Base-by-base conservation (phyloP, 2,797 vertebrate species). In the Microctenopoma lineatum region DNA sequence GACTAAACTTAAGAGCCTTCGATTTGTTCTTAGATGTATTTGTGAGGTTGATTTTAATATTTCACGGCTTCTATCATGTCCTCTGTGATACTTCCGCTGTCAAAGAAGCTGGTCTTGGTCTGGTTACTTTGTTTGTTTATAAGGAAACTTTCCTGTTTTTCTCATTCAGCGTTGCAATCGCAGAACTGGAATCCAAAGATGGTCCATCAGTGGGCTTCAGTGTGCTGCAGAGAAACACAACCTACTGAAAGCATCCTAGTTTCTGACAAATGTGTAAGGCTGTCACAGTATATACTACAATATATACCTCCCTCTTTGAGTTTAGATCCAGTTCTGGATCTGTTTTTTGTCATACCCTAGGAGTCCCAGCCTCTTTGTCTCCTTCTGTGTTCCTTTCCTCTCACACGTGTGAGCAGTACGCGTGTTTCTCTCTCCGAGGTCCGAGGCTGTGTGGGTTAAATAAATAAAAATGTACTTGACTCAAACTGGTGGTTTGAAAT, bases 1-100 rank as follows among this genome's bases (percentile, higher is more conserved):
- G 18, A 54, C 18, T 29, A 2, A 15, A 14, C 41, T 48, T 5
- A 47, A 7, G n/a, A 9, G 3, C 18, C 47, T 45, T 50, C 6
- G 14, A 63, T 46, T 64, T 71, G 1, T 8, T 41, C 38, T 70
- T 5, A 64, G 52, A 46, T 13, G 6, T 29, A 11, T 41, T 39
- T 25, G 6, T 16, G 8, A 32, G 5, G 12, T 1, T 39, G 45
- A 46, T 42, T 42, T 48, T n/a, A 11, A 0, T 14, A 16, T 41
- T 29, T 38, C 4, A 7, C n/a, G 32, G 34, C 0, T 48, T 27
- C 64, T 12, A 15, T 56, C 14, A 9, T 29, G 6, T 29, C 25
- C 70, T 4, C 18, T 26, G 8, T 59, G 45, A 62, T 15, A 18
- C 55, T 59, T 13, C 1, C 13, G 48, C 34, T 41, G 36, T 38